Evolutionary conservation across 2,797 vertebrate species (phyloP).

Genomic region (Coluber constrictor): DNA sequence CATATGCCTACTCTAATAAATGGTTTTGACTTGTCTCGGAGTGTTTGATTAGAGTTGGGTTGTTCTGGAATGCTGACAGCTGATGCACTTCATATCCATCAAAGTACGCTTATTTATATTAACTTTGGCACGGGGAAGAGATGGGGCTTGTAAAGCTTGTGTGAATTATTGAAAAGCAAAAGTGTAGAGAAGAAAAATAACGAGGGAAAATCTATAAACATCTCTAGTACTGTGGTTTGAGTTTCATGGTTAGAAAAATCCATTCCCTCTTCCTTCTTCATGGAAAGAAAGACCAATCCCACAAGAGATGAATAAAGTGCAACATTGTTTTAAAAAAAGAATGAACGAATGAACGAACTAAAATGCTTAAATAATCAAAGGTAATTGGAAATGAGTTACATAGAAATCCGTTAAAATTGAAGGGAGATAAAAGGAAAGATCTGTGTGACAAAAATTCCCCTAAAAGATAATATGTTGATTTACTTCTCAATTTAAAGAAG

Average conservation of each 20-base stretch:
- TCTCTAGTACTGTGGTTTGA: background rate
- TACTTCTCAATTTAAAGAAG: background rate
- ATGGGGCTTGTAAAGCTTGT: background rate
- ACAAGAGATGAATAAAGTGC: background rate
- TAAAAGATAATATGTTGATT: background rate
- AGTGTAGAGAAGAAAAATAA: background rate
- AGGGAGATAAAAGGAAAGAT: background rate
- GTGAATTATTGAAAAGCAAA: background rate
- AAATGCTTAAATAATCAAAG: background rate
- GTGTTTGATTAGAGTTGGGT: too few species aligned
- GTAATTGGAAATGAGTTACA: background rate
- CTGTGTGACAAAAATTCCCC: background rate
- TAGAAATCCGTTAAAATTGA: background rate
- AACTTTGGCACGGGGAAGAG: background rate
- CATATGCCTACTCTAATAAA: too few species aligned
- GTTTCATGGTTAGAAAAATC: background rate
- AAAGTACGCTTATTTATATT: background rate
- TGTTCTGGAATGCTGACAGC: too few species aligned
- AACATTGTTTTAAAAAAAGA: background rate
- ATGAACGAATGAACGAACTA: background rate
- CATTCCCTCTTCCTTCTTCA: background rate
- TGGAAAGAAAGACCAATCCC: background rate
- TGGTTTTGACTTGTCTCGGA: too few species aligned
- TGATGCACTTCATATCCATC: background rate
- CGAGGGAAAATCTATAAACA: background rate